A percentile compares a stretch with the other conserved stretches of the same genome.
Evolutionary conservation across 2,888 invertebrate genomes (phyloP).

Genomic region (Torymus aiolomorphi): DNA sequence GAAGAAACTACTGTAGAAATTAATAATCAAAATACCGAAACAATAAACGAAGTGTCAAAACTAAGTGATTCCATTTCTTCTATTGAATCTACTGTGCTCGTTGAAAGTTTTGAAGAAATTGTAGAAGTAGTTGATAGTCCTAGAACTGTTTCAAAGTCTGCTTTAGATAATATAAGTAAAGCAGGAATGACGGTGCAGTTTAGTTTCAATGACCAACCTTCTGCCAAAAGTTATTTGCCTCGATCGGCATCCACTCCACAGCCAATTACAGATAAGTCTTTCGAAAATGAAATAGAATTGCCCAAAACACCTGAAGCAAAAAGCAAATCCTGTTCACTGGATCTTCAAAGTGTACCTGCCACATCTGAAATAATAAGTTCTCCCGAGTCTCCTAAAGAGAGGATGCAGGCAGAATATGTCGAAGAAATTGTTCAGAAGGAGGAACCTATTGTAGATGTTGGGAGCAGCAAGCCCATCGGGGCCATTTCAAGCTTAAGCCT

Average conservation of each 20-base stretch:
- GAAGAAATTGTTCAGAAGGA: conserved; percentile 50
- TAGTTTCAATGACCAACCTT: conserved; percentile 77
- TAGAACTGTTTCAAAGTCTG: conserved; percentile 78
- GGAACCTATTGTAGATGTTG: conserved; percentile 52
- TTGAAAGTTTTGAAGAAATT: conserved; percentile 58
- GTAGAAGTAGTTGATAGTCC: conserved; percentile 68
- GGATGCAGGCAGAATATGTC: conserved; percentile 37
- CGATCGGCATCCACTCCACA: conserved; percentile 56
- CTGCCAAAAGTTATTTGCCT: conserved; percentile 71
- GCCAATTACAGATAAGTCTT: conserved; percentile 26
- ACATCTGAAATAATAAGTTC: conserved; percentile 13
- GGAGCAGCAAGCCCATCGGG: conserved; percentile 67
- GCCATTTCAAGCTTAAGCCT: conserved; percentile 69
- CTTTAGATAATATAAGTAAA: conserved; percentile 82
- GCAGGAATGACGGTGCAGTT: conserved; percentile 83
- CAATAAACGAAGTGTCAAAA: conserved; percentile 45
- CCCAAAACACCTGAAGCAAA: conserved; percentile 27
- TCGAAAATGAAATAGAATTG: conserved; percentile 33
- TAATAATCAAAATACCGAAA: conserved; percentile 51
- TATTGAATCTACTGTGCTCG: conserved; percentile 54
- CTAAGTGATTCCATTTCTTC: conserved; percentile 43
- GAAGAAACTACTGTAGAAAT: conserved; percentile 53
- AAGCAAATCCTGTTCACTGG: conserved; percentile 18
- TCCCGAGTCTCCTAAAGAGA: conserved; percentile 42
- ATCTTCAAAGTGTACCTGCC: conserved; percentile 12